Evolutionary conservation across 2,797 vertebrate species (phyloP).

Genomic region (Scomberomorus guttatus): DNA sequence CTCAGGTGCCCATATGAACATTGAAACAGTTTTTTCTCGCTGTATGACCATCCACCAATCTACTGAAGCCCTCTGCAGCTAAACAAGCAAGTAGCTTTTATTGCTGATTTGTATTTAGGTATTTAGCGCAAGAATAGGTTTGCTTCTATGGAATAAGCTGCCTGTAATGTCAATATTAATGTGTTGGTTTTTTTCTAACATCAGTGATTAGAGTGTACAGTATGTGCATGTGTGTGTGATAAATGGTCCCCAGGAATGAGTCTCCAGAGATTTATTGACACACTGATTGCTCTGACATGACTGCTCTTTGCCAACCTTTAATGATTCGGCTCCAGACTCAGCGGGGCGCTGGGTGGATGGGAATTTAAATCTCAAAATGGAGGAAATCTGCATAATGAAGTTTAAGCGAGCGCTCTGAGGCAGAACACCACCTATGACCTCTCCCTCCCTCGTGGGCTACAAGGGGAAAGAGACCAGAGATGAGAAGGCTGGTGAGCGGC

Average conservation of each 20-base stretch:
- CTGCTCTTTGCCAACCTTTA: slow-evolving; percentile 30
- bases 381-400: slow-evolving; percentile 68
- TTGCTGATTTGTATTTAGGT: not conserved
- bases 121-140: not conserved
- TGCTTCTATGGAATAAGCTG: not conserved
- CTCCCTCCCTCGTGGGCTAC: slow-evolving; percentile 6
- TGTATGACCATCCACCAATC: not conserved
- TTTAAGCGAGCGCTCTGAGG: slow-evolving; percentile 43
- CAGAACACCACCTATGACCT: slow-evolving; percentile 42
- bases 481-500: slow-evolving; percentile 19
- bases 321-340: slow-evolving; percentile 50
- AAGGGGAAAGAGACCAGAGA: slow-evolving; percentile 15
- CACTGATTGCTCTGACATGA: slow-evolving; percentile 23
- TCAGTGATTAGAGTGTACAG: not conserved
- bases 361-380: slow-evolving; percentile 60
- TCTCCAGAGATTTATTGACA: slow-evolving; percentile 28
- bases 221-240: slow-evolving; percentile 13
- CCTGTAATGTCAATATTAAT: not conserved
- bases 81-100: too few species aligned
- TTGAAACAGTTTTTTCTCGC: too few species aligned
- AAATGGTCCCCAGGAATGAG: slow-evolving; percentile 10
- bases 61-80: not conserved
- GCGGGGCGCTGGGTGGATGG: slow-evolving; percentile 20
- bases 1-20: too few species aligned
- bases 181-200: not conserved